A percentile compares a stretch with the other conserved stretches of the same genome.
phyloP scores from a whole-genome alignment of 2,797 vertebrate species.

The Tarsius wallacei region DNA sequence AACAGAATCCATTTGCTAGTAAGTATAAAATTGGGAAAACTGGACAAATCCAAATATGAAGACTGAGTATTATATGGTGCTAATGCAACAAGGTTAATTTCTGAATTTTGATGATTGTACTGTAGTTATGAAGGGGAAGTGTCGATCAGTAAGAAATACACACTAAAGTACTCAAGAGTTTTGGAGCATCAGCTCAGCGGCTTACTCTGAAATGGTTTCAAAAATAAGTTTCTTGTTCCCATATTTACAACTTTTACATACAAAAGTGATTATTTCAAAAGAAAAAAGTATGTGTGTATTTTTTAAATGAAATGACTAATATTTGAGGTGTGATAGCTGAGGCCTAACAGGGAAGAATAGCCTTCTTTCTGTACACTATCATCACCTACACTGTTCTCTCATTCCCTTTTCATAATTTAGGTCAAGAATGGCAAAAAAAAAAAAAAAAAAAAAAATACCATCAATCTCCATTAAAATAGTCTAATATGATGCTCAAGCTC shows the following conservation, averaged over 20 bases:
- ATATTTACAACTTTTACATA: not conserved
- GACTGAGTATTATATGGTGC: not conserved
- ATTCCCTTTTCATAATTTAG: not conserved
- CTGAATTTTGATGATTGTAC: not conserved
- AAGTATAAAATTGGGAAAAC: not conserved
- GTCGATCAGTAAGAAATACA: not conserved
- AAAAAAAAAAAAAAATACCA: not conserved
- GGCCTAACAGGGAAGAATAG: not conserved
- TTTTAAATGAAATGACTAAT: not conserved
- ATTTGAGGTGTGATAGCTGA: conserved; percentile 8
- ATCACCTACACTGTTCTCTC: not conserved
- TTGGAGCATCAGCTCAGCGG: not conserved
- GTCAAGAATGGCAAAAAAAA: conserved; percentile 27
- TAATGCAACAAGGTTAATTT: not conserved
- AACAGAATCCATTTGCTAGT: not conserved
- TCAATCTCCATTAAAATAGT: not conserved
- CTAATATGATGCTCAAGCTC: not conserved
- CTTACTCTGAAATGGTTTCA: not conserved
- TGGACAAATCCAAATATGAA: conserved; percentile 2
- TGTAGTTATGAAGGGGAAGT: not conserved
- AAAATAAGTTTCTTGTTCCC: not conserved
- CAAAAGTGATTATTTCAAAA: not conserved
- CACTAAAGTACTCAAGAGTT: not conserved
- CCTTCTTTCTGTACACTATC: not conserved
- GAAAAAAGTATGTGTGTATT: not conserved